Conservation (phyloP, 2,113 vertebrate species). For the human (Homo sapiens) region GRCh38 chr15:33165501-33166000, state of each 20-base stretch:
- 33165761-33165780: background rate
- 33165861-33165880: background rate
- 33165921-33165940: too few relatives aligned
- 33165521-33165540: too few relatives aligned
- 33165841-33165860: background rate
- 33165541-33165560: too few relatives aligned
- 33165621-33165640: too few relatives aligned
- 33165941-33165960: too few relatives aligned
- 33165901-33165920: background rate
- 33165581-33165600: too few relatives aligned
- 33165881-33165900: background rate
- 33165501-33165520: too few relatives aligned
- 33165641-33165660: too few relatives aligned
- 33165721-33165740: background rate
- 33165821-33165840: background rate
- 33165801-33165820: background rate
- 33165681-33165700: background rate
- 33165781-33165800: background rate
- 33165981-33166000: background rate
- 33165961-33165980: too few relatives aligned
- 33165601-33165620: too few relatives aligned
- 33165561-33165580: too few relatives aligned
- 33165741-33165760: background rate
- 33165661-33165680: too few relatives aligned
- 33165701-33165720: background rate